Evolutionary conservation across 2,797 vertebrate genomes (phyloP).

Genomic region (Xiphorhynchus erythropygius): DNA sequence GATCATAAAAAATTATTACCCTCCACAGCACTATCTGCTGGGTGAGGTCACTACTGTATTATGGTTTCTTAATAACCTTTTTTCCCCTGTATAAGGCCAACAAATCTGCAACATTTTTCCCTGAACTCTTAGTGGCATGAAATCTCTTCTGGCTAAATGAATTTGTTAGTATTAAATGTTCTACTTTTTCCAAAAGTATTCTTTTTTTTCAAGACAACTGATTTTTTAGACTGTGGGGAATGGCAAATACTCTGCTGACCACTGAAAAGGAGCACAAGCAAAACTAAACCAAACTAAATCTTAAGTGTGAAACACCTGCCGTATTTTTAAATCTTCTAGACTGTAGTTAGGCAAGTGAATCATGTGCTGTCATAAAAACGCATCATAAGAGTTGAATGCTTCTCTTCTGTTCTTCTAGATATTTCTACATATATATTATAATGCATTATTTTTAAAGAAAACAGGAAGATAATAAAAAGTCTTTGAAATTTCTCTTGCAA

Average conservation of each 20-base stretch:
- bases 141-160: not conserved
- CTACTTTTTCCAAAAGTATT: not conserved
- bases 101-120: not conserved
- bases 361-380: not conserved
- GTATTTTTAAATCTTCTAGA: not conserved
- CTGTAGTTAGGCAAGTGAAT: not conserved
- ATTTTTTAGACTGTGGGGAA: not conserved
- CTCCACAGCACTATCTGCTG: not conserved
- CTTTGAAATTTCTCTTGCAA: not conserved
- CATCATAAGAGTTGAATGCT: not conserved
- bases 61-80: not conserved
- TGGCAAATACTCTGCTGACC: not conserved
- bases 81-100: not conserved
- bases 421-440: not conserved
- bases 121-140: not conserved
- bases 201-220: not conserved
- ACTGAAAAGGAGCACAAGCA: not conserved
- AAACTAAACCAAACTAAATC: not conserved
- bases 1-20: slow-evolving; percentile 22
- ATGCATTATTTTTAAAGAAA: not conserved
- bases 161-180: not conserved
- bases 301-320: not conserved
- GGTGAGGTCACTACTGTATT: not conserved
- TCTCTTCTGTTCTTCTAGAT: not conserved
- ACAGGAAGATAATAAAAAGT: not conserved